Evolutionary conservation across 2,113 vertebrate species (phyloP).

Genomic region (Glareola pratincola): DNA sequence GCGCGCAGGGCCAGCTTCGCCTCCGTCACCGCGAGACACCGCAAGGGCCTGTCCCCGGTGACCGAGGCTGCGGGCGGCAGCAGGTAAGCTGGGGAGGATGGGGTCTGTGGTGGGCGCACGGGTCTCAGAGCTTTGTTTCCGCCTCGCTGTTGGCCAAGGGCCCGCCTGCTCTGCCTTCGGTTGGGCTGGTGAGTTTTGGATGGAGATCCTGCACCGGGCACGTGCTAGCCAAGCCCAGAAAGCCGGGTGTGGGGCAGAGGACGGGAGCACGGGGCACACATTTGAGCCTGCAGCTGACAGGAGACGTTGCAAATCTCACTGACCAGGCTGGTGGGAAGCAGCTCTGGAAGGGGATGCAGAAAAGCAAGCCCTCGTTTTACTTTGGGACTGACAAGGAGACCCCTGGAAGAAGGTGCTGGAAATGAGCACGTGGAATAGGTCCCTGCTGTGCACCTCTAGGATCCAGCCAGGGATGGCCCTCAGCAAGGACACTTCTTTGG

Average conservation of each 20-base stretch:
- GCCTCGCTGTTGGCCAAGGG: not conserved
- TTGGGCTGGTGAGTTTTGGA: not conserved
- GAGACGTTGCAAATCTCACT: not conserved
- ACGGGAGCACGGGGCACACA: not conserved
- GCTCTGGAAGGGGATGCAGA: not conserved
- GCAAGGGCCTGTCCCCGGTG: not conserved
- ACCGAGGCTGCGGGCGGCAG: not conserved
- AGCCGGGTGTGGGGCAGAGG: not conserved
- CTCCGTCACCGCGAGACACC: not conserved
- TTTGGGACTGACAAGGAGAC: not conserved
- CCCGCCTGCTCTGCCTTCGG: fast-evolving
- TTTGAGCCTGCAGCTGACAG: not conserved
- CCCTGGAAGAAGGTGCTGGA: not conserved
- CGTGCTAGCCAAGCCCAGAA: not conserved
- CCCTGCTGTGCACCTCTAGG: not conserved
- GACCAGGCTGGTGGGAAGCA: fast-evolving
- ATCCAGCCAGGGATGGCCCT: not conserved
- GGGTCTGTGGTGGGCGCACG: fast-evolving
- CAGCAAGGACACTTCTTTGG: not conserved
- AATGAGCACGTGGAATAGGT: not conserved
- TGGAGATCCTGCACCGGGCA: not conserved
- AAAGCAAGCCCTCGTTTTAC: not conserved
- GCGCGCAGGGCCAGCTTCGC: not conserved
- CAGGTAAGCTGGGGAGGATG: not conserved
- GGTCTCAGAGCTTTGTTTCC: not conserved